Conservation (phyloP, 1,140 invertebrate species). For the Sminthurides bifidus region DNA sequence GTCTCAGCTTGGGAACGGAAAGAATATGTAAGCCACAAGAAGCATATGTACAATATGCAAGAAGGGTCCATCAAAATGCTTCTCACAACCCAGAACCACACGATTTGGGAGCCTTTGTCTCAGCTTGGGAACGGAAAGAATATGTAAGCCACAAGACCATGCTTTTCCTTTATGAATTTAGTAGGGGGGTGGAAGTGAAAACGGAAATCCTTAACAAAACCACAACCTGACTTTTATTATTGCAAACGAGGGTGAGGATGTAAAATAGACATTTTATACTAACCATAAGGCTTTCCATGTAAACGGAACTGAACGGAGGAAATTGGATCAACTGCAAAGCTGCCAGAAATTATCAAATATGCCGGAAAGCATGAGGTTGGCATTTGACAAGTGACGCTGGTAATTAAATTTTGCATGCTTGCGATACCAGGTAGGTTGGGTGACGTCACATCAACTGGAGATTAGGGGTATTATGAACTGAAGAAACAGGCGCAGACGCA, state of each 20-base stretch:
- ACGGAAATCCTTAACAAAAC: too few species aligned
- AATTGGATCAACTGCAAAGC: too few species aligned
- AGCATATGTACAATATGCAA: slow-evolving; percentile 30
- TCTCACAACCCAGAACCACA: slow-evolving; percentile 21
- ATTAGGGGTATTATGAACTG: too few species aligned
- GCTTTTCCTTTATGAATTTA: too few species aligned
- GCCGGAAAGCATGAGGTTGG: background rate
- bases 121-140: slow-evolving; percentile 22
- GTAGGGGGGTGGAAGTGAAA: too few species aligned
- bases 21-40: slow-evolving; percentile 24
- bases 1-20: slow-evolving; percentile 19
- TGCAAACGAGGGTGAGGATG: background rate
- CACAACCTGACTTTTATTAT: background rate
- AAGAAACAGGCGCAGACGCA: too few species aligned
- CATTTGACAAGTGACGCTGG: background rate
- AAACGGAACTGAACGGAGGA: too few species aligned
- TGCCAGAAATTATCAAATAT: too few species aligned
- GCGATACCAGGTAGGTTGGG: too few species aligned
- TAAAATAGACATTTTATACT: background rate
- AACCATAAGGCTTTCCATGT: background rate
- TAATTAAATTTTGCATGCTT: background rate
- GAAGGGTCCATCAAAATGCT: slow-evolving; percentile 22
- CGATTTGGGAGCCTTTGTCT: slow-evolving; percentile 17
- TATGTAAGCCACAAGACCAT: slow-evolving; percentile 21
- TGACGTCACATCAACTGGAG: too few species aligned